Conservation (phyloP, 37 sponge, comb jelly and placozoan genomes). For the Tethya wilhelma region DNA sequence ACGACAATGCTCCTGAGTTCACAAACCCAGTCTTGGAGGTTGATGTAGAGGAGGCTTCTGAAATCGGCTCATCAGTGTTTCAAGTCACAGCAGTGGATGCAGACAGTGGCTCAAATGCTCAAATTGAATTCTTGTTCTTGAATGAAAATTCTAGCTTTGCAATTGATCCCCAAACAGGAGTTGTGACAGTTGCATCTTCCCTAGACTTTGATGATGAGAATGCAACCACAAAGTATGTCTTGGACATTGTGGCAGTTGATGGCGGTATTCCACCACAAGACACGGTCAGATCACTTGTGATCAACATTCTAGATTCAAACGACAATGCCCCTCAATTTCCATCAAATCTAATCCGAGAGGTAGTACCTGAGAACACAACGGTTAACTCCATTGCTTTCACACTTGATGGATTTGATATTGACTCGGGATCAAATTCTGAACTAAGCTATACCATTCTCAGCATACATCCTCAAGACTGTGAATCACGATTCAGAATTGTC, state of each 20-base stretch:
- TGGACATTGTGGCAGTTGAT: constrained; percentile 38
- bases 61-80: constrained; percentile 2
- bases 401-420: constrained; percentile 52
- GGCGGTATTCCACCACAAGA: constrained; percentile 17
- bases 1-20: constrained; percentile 78
- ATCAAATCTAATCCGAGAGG: not conserved
- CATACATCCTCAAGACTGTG: constrained; percentile 30
- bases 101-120: constrained; percentile 61
- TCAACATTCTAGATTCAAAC: constrained; percentile 58
- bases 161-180: constrained; percentile 32
- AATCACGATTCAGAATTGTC: constrained; percentile 1
- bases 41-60: not conserved
- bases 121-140: not conserved
- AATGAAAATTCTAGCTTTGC: not conserved
- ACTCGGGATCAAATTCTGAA: constrained; percentile 48
- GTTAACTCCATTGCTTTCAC: constrained; percentile 35
- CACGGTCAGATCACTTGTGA: constrained; percentile 17
- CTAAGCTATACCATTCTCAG: constrained; percentile 37
- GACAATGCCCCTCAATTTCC: constrained; percentile 72
- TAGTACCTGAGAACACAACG: constrained; percentile 49
- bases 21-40: not conserved
- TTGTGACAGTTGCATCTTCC: constrained; percentile 17
- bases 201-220: constrained; percentile 28
- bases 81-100: constrained; percentile 53
- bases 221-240: not conserved